Percentiles rank a stretch among this genome's conserved stretches.
Conservation (phyloP, 2,113 vertebrate genomes). For the Larimichthys polyactis region DNA sequence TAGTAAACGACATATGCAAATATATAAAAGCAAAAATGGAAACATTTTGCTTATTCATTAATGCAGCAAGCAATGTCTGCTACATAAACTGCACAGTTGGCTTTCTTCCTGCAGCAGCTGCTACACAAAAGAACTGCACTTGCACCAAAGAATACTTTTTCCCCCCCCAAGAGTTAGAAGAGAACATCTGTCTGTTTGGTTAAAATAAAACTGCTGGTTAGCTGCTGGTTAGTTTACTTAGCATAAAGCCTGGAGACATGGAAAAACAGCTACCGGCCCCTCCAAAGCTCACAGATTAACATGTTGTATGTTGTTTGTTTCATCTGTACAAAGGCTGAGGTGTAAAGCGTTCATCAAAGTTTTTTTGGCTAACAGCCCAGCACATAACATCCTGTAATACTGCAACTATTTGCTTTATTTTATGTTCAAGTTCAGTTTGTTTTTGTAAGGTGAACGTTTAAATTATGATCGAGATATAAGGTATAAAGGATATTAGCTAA, state of each 20-base stretch:
- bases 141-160: neutral
- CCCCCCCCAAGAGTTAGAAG: neutral
- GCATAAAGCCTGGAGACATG: neutral
- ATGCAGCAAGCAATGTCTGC: neutral
- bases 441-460: too few relatives aligned
- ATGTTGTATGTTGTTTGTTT: neutral
- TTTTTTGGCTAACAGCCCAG: too few relatives aligned
- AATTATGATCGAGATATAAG: too few relatives aligned
- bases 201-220: neutral
- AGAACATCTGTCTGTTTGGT: neutral
- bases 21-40: neutral
- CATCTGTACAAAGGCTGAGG: neutral
- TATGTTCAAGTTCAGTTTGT: neutral
- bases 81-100: neutral
- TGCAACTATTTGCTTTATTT: neutral
- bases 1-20: conserved; percentile 7
- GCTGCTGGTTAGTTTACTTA: neutral
- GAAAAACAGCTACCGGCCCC: neutral
- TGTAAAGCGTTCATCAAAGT: too few relatives aligned
- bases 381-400: neutral
- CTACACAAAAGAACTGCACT: neutral
- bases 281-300: neutral
- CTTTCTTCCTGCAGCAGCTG: neutral
- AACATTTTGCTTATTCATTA: neutral
- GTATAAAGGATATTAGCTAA: too few relatives aligned